Base-by-base conservation (phyloP, 2,797 vertebrate genomes). In the Megalops cyprinoides region DNA sequence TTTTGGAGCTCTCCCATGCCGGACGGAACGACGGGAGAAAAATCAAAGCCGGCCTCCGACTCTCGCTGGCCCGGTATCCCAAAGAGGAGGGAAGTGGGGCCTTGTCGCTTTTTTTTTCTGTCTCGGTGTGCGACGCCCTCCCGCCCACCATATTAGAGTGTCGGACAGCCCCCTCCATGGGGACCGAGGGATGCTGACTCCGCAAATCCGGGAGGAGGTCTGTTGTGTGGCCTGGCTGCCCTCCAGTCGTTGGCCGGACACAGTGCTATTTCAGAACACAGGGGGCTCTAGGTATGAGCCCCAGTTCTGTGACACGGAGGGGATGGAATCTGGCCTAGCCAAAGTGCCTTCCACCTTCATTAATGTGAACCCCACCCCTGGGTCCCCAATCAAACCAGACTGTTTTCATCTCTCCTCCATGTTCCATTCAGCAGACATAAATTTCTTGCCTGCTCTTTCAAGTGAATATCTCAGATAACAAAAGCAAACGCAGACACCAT, bases 161-260 rank as follows among this genome's bases (percentile, higher is more conserved):
- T 28, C 56, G 53, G 58, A 77, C 42, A 60, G 44, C 3, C 48
- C 82, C 75, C 77, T 83, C 79, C 53, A 44, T 73, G 86, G 81
- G 81, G 69, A 20, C 60, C 37, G 20, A 56, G 48, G 69, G 79
- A 15, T 86, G 85, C 87, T 91, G 92, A 93, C 90, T 92, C 85
- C 84, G 91, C 89, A 88, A 88, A 87, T 82, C 85, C 89, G 80
- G 88, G 85, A 89, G 85, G 90, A 90, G 89, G 89, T 93, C 92
- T 95, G 93, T 87, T 88, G 65, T n/a, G 60, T 94, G 94, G 89
- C 94, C 94, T 89, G 83, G 80, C 71, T 91, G 92, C 89, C 92
- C 91, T 90, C 85, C 81, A 8, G 37, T 82, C 85, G 78, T 81
- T 76, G 65, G 12, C 87, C 83, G 90, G 91, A 94, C 88, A 56